Percentiles rank a stretch among this genome's conserved stretches.
phyloP scores from a whole-genome alignment of 2,797 vertebrate genomes.

The Amazonetta brasiliensis region DNA sequence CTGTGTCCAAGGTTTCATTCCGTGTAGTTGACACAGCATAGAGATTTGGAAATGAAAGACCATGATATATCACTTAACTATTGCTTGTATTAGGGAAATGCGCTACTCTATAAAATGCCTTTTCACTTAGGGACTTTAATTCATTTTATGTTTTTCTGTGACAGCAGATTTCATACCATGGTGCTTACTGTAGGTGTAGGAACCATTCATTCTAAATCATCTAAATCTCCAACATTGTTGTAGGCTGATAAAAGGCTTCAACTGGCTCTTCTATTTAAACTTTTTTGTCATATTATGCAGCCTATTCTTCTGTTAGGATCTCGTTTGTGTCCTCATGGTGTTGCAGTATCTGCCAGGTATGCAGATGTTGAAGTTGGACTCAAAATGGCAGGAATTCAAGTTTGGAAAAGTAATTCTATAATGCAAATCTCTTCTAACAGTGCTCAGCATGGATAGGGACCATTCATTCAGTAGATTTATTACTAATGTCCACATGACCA shows the following conservation, averaged over 20 bases:
- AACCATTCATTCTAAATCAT: not conserved
- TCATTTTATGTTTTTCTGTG: not conserved
- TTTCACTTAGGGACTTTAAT: not conserved
- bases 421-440: not conserved
- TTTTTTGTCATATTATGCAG: not conserved
- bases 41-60: not conserved
- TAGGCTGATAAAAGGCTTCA: not conserved
- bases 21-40: not conserved
- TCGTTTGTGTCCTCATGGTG: not conserved
- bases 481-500: not conserved
- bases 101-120: not conserved
- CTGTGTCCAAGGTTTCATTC: not conserved
- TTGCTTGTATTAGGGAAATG: not conserved
- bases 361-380: not conserved
- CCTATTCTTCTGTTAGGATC: not conserved
- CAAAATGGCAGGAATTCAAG: not conserved
- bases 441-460: not conserved
- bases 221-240: not conserved
- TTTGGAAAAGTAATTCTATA: not conserved
- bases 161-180: not conserved
- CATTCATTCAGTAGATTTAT: not conserved
- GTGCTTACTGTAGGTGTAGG: rapidly evolving
- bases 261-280: not conserved
- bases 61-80: not conserved
- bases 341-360: not conserved